These are phyloP conservation scores for Asarcornis scutulata DNA, from an alignment of 2,113 vertebrate genomes.

Conservation along the genomic window DNA sequence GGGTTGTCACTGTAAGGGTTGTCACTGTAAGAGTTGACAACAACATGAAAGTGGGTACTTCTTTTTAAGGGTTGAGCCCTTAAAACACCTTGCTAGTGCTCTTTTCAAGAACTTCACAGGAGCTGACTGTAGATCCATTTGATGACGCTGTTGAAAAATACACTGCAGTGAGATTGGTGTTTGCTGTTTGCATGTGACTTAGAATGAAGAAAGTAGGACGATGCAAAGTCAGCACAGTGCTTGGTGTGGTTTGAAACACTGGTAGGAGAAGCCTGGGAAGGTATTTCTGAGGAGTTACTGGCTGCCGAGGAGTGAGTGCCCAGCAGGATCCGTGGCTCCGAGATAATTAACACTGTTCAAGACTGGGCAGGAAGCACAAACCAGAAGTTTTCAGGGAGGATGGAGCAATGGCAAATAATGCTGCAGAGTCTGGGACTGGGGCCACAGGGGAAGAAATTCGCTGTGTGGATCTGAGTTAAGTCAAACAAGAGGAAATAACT, in stretches of 20 bases:
- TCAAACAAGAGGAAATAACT: not conserved
- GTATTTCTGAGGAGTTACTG: not conserved
- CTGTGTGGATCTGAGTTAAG: not conserved
- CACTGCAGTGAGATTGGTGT: not conserved
- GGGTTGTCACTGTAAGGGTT: not conserved
- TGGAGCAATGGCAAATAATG: not conserved
- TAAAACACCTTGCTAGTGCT: not conserved
- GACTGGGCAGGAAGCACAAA: not conserved
- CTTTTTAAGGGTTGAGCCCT: not conserved
- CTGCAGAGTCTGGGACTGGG: not conserved
- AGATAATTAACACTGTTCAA: not conserved
- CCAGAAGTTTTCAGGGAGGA: not conserved
- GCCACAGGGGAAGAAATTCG: not conserved
- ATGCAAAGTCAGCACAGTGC: not conserved
- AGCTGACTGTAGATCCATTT: not conserved
- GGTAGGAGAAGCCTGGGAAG: not conserved
- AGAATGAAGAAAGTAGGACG: not conserved
- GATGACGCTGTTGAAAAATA: not conserved
- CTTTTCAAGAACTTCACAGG: not conserved
- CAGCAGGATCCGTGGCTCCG: not conserved
- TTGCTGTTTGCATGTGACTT: not conserved
- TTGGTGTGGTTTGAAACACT: not conserved
- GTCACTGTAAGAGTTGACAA: not conserved
- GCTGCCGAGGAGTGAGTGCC: not conserved
- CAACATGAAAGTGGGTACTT: not conserved